Evolutionary conservation across 2,797 vertebrate genomes (phyloP).

Genomic region (Poeciliopsis turneri): DNA sequence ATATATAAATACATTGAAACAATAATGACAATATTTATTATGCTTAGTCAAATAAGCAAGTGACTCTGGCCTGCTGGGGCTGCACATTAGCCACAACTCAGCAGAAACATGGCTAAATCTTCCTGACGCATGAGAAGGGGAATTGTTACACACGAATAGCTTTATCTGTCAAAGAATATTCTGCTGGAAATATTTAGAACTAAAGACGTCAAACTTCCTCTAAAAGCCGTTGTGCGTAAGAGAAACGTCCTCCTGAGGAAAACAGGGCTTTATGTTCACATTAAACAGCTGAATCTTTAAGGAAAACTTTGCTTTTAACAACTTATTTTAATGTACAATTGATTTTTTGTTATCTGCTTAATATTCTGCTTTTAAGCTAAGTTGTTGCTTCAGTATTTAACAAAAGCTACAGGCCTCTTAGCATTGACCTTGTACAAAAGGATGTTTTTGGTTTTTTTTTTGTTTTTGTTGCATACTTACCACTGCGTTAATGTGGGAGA

Average conservation of each 20-base stretch:
- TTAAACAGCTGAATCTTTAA: background rate
- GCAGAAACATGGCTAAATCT: constrained; percentile 10
- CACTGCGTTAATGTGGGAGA: constrained; percentile 46
- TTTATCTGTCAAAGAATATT: background rate
- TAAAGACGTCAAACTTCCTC: background rate
- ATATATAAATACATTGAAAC: too few species aligned
- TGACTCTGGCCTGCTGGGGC: background rate
- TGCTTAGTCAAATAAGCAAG: too few species aligned
- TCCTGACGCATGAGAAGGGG: too few species aligned
- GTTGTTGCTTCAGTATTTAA: constrained; percentile 23
- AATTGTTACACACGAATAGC: too few species aligned
- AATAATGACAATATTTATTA: too few species aligned
- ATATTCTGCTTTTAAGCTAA: constrained; percentile 7
- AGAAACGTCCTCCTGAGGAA: background rate
- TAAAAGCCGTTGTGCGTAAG: background rate
- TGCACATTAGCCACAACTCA: constrained; percentile 22
- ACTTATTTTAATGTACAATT: background rate
- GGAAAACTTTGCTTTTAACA: constrained; percentile 7
- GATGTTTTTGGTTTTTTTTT: background rate
- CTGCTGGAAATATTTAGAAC: background rate
- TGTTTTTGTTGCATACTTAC: constrained; percentile 34
- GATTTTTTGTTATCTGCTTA: background rate
- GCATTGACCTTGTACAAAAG: constrained; percentile 11
- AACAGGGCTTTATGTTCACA: background rate
- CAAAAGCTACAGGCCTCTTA: constrained; percentile 27